Conservation (phyloP, 2,797 vertebrate genomes). For the Carduelis carduelis region DNA sequence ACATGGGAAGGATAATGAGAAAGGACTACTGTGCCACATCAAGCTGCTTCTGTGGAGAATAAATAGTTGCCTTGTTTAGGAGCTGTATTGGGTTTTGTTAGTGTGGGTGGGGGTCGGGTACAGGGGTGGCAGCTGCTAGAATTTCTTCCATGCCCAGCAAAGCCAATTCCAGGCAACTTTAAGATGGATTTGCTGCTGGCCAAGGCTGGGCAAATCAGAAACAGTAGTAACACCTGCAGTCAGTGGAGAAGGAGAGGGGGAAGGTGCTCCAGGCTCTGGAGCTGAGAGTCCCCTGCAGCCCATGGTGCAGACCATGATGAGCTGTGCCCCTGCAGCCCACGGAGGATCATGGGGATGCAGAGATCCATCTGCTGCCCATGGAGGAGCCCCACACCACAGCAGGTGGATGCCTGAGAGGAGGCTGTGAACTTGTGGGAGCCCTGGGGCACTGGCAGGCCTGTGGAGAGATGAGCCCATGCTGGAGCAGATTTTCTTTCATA, state of each 20-base stretch:
- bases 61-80: not conserved
- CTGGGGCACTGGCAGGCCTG: not conserved
- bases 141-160: not conserved
- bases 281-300: too few species aligned
- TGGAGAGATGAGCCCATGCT: not conserved
- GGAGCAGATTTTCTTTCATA: not conserved
- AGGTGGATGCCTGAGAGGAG: not conserved
- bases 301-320: too few species aligned
- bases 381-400: not conserved
- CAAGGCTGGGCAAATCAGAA: not conserved
- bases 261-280: not conserved
- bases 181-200: not conserved
- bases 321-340: not conserved
- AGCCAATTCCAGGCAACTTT: not conserved
- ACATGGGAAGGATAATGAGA: not conserved
- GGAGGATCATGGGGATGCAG: accelerated
- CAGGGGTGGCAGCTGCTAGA: not conserved
- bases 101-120: not conserved
- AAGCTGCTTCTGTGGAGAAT: not conserved
- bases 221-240: not conserved
- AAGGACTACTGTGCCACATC: not conserved
- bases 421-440: not conserved
- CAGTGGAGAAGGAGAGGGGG: not conserved
- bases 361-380: too few species aligned
- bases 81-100: not conserved